Evolutionary conservation across 2,888 invertebrate species (phyloP), one percentile per base, ranked within the genome.

Genomic region (Plagodis pulveraria): DNA sequence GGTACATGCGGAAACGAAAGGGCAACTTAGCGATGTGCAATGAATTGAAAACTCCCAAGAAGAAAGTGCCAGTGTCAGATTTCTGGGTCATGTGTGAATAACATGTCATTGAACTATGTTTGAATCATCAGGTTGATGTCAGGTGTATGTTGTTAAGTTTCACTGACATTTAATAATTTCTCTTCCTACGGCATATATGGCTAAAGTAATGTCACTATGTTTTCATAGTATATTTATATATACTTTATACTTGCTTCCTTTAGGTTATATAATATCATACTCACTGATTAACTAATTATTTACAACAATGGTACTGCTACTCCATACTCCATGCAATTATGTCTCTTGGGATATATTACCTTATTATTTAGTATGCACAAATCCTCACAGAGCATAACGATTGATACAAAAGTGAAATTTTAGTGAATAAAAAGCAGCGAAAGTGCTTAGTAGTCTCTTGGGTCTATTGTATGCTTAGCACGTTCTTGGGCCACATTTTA

Each of bases 401-500:
- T 79, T 67, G 71, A 81, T 81, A 71, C 75, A 90, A 89, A 89
- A 89, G 90, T 91, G 91, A 90, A 91, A 91, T 86, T 87, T 76
- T 76, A 79, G 76, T 80, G 80, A 78, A 86, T 83, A 84, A 89
- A 86, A 82, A 81, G 83, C 70, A 90, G 91, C 85, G 91, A 91
- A 91, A 91, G 91, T 91, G 80, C 65, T 78, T 64, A 75, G 74
- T 67, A 78, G 81, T 80, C 84, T 80, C 86, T 76, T 65, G 74
- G 70, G 81, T 75, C 78, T 73, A 87, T 89, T 89, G 84, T 87
- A 89, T 89, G 84, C 74, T 67, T 66, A 74, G 76, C 91, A 89
- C 91, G 90, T 88, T 82, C 78, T 76, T 71, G 72, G 76, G 76
- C 73, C 80, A 80, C 83, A 83, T 77, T 83, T 66, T 80, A 70